These are phyloP conservation scores for Cistogaster globosa DNA, from an alignment of 2,888 invertebrate genomes.

Conservation along the genomic window DNA sequence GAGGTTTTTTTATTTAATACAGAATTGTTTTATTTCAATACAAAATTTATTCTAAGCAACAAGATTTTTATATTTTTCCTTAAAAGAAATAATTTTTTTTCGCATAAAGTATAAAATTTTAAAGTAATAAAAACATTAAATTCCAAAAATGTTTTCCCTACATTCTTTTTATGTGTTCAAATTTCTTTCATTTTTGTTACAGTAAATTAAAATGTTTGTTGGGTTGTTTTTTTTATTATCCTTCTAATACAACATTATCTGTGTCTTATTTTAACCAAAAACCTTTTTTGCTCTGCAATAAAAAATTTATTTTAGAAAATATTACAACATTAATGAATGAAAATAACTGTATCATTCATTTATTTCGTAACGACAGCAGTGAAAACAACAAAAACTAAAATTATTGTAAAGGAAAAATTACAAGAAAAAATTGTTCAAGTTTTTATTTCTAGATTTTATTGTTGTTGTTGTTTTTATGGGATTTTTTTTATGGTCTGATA, in stretches of 20 bases:
- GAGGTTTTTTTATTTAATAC: neutral
- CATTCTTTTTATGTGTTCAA: too few species aligned
- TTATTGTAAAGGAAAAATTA: neutral
- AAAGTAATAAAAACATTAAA: neutral
- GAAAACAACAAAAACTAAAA: neutral
- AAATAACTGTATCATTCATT: conserved; percentile 31
- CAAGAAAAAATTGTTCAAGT: neutral
- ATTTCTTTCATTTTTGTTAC: too few species aligned
- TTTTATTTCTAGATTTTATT: conserved; percentile 26
- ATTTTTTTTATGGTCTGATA: conserved; percentile 22
- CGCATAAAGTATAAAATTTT: neutral
- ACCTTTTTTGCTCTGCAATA: conserved; percentile 2
- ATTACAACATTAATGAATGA: conserved; percentile 33
- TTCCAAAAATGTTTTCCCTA: too few species aligned
- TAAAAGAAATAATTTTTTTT: neutral
- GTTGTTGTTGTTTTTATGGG: conserved; percentile 48
- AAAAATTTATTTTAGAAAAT: conserved; percentile 26
- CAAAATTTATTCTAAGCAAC: neutral
- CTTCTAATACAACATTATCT: neutral
- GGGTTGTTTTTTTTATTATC: neutral
- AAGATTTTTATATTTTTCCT: neutral
- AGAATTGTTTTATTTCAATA: too few species aligned
- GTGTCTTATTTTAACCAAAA: neutral
- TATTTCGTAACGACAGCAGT: neutral
- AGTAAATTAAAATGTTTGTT: conserved; percentile 2